Evolutionary conservation across 2,113 vertebrate species (phyloP).

Genomic region (Oreochromis spilurus): DNA sequence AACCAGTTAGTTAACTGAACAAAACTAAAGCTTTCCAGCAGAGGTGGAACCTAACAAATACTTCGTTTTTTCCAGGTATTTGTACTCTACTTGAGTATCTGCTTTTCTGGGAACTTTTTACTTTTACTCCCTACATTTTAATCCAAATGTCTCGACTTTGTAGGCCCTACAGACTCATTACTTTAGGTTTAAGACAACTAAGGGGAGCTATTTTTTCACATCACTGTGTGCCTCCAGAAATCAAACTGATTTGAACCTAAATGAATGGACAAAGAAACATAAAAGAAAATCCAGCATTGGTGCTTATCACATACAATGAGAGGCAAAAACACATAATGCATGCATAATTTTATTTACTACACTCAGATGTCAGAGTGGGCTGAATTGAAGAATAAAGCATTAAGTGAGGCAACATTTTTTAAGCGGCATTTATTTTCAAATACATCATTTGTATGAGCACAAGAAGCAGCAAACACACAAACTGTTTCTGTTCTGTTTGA

Average conservation of each 20-base stretch:
- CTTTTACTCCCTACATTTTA: background rate
- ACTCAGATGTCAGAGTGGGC: background rate
- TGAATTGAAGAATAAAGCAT: background rate
- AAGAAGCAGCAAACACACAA: background rate
- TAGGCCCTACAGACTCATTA: background rate
- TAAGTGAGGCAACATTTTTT: background rate
- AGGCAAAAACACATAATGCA: background rate
- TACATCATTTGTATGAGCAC: fast-evolving
- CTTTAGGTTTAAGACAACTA: background rate
- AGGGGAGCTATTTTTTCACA: background rate
- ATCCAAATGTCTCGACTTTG: too few species aligned
- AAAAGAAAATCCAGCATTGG: background rate
- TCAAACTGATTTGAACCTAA: background rate
- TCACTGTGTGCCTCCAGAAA: background rate
- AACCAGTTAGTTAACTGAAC: background rate
- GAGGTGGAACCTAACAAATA: background rate
- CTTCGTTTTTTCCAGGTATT: background rate
- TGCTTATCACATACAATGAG: background rate
- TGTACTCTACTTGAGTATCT: background rate
- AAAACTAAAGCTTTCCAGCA: background rate
- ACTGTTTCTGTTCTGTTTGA: background rate
- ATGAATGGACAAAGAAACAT: background rate
- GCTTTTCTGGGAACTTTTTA: background rate
- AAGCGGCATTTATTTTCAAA: background rate
- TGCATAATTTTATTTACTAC: background rate